Percentiles rank a stretch among this genome's conserved stretches.
Conservation (phyloP, 1,140 invertebrate genomes). For the Bombus sylvicola region DNA sequence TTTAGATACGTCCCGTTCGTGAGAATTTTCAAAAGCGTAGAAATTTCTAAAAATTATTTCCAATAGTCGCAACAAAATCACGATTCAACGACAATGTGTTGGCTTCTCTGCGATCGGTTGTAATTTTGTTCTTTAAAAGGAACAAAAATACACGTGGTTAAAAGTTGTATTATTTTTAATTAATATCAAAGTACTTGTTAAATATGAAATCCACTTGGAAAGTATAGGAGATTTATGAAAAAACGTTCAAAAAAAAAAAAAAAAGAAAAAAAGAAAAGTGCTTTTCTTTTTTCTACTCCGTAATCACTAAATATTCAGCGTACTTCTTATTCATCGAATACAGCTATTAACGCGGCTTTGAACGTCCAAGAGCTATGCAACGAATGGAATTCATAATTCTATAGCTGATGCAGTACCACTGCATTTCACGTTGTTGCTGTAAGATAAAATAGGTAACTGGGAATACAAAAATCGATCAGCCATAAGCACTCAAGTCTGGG, state of each 20-base stretch:
- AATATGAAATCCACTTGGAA: neutral
- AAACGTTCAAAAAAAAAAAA: neutral
- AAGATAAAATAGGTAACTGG: conserved; percentile 19
- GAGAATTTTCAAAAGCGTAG: neutral
- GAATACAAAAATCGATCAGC: conserved; percentile 18
- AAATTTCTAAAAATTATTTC: neutral
- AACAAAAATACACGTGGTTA: neutral
- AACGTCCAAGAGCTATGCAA: conserved; percentile 2
- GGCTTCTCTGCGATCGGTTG: neutral
- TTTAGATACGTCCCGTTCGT: no score
- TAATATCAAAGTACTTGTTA: neutral
- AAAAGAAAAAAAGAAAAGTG: neutral
- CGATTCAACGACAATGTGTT: no score
- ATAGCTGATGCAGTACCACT: conserved; percentile 20
- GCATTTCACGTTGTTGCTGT: neutral
- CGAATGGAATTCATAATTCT: conserved; percentile 6
- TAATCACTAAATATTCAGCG: neutral
- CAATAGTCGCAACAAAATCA: neutral
- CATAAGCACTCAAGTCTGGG: neutral
- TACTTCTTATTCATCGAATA: conserved; percentile 7
- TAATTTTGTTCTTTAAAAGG: neutral
- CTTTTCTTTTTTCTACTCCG: neutral
- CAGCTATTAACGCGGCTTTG: conserved; percentile 5
- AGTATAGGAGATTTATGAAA: neutral
- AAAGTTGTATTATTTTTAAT: neutral